Base-by-base conservation (phyloP, 1,140 invertebrate genomes). In the Brachionus rubens region DNA sequence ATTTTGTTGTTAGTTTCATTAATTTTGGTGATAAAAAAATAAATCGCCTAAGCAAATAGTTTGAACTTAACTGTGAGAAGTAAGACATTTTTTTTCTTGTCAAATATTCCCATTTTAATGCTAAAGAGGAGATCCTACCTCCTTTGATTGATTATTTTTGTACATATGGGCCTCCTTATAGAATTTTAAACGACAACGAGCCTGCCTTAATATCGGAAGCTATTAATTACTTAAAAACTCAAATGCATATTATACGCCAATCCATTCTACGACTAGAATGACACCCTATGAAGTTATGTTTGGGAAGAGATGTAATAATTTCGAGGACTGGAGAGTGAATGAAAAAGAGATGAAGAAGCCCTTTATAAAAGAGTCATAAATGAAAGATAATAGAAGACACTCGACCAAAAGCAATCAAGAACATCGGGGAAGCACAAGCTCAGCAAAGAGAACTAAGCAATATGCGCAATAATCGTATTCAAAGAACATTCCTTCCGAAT, bases 1-100 rank as follows among this genome's bases (percentile, higher is more conserved):
- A n/a, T 21, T 24, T 79, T 48, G 78, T 65, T 28, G 78, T 75
- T 2, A 59, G 77, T 12, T 30, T 79, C 1, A 19, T 48, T n/a
- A 76, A 79, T 72, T 41, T 65, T 41, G 78, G 70, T 14, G 36
- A 77, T 12, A 65, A 77, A 7, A 67, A 43, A 1, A 28, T 12
- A 26, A 46, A 75, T 40, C 30, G 14, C n/a, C 47, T 52, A 14
- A 47, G 9, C 0, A 21, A n/a, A n/a, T n/a, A n/a, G n/a, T n/a
- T n/a, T n/a, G n/a, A n/a, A n/a, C n/a, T n/a, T n/a, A n/a, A n/a
- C n/a, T n/a, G n/a, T n/a, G n/a, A n/a, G n/a, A n/a, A n/a, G n/a
- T n/a, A n/a, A n/a, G n/a, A n/a, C n/a, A n/a, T n/a, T n/a, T n/a
- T n/a, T n/a, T n/a, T n/a, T n/a, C n/a, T n/a, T n/a, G n/a, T n/a